Conservation (phyloP, 1,140 invertebrate genomes). For the Ectropis grisescens region DNA sequence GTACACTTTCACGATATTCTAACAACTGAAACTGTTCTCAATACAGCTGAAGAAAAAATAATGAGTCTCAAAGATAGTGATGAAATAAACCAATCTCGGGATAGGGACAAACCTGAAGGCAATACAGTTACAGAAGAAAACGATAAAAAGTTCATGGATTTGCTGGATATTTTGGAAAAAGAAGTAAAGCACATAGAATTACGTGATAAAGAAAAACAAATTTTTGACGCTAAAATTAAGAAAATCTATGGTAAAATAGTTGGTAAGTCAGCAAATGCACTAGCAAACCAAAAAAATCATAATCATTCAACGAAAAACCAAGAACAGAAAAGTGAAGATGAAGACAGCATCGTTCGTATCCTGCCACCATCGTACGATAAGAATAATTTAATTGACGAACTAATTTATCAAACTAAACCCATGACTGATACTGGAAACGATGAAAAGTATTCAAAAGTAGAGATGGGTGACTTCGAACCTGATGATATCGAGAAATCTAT, state of each 20-base stretch:
- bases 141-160: conserved; percentile 22
- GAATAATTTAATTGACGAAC: not conserved
- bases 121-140: no score
- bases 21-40: conserved; percentile 4
- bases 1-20: not conserved
- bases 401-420: not conserved
- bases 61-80: not conserved
- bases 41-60: conserved; percentile 11
- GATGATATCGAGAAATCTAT: no score
- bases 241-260: conserved; percentile 27
- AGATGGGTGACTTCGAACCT: no score
- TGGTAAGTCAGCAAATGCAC: conserved; percentile 7
- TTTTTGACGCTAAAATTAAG: conserved; percentile 33
- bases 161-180: conserved; percentile 34
- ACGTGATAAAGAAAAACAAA: conserved; percentile 21
- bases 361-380: no score
- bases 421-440: not conserved
- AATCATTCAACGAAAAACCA: conserved; percentile 1
- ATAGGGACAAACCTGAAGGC: not conserved
- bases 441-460: not conserved
- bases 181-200: conserved; percentile 28
- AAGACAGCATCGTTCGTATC: not conserved
- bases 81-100: not conserved
- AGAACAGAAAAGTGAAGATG: conserved; percentile 1
- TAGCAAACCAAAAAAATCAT: no score